These are phyloP conservation scores for Forficula auricularia DNA, from an alignment of 1,140 invertebrate species.

Conservation along the genomic window DNA sequence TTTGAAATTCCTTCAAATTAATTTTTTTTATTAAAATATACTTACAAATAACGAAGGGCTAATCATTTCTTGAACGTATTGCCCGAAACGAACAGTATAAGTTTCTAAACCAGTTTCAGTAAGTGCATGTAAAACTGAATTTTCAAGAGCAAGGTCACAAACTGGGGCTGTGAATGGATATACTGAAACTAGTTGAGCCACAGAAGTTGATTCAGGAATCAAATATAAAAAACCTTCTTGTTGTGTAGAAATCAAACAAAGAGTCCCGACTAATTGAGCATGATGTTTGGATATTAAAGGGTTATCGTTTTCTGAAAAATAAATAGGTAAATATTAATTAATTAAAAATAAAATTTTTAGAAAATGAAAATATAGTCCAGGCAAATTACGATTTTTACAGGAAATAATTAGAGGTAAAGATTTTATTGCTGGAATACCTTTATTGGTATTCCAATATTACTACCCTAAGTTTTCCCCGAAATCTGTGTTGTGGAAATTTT, in stretches of 20 bases:
- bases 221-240: slow-evolving; percentile 41
- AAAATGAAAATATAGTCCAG: too few relatives aligned
- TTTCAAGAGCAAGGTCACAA: slow-evolving; percentile 42
- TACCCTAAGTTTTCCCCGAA: too few relatives aligned
- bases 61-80: slow-evolving; percentile 22
- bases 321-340: too few relatives aligned
- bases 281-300: slow-evolving; percentile 11
- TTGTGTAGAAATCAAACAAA: slow-evolving; percentile 32
- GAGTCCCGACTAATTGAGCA: slow-evolving; percentile 17
- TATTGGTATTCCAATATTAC: too few relatives aligned
- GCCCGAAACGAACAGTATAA: slow-evolving; percentile 48
- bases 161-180: slow-evolving; percentile 57
- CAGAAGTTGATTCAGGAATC: slow-evolving; percentile 24
- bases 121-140: slow-evolving; percentile 51
- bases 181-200: slow-evolving; percentile 11
- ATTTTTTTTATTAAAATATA: too few relatives aligned
- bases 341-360: too few relatives aligned
- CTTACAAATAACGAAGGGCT: not conserved
- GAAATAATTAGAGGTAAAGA: too few relatives aligned
- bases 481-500: too few relatives aligned
- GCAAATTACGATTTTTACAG: too few relatives aligned
- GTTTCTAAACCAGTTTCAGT: slow-evolving; percentile 61
- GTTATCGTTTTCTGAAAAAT: too few relatives aligned
- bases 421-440: too few relatives aligned
- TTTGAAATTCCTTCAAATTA: too few relatives aligned